Evolutionary conservation across 1,140 invertebrate species (phyloP), one percentile per base, ranked within the genome.

Genomic region (Pogonognathellus flavescens): DNA sequence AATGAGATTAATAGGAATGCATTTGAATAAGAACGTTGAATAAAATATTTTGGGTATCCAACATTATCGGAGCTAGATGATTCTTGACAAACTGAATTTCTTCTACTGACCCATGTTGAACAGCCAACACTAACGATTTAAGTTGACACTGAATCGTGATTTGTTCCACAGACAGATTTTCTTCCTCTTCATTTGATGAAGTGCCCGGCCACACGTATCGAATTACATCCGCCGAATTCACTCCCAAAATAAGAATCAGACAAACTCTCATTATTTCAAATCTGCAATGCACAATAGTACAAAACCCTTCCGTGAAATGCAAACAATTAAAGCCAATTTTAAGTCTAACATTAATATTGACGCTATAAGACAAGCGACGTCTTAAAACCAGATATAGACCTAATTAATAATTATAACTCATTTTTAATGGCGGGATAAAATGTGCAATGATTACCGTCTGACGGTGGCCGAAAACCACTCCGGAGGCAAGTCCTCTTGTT

Each of bases 251-350:
- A 8, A 88, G 70, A 8, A 88, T 22, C 5, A 87, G 57, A 82
- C 86, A 87, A n/a, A 88, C 86, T 66, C 86, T 22, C 41, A 66
- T 84, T 9, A 85, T 82, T 85, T 88, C 86, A 66, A 88, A 83
- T 25, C 88, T 88, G 62, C 2, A 13, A 76, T 55, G 59, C 25
- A 80, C 84, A 31, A 82, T 70, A 0, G 13, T 57, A 60, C 13
- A 41, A 53, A 49, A 59, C n/a, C n/a, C n/a, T n/a, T n/a, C n/a
- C n/a, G n/a, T n/a, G 16, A 20, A 81, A 81, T 81, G 7, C 16
- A 66, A 62, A 83, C 1, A 1, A 62, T 31, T n/a, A 25, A 18
- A 16, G 11, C 1, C 25, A 76, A 31, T 76, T 13, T 76, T 13
- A 60, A 2, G 18, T 4, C 57, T 59, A 1, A 55, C 3, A 1